phyloP scores from a whole-genome alignment of 1,140 invertebrate species.

The Arion vulgaris region DNA sequence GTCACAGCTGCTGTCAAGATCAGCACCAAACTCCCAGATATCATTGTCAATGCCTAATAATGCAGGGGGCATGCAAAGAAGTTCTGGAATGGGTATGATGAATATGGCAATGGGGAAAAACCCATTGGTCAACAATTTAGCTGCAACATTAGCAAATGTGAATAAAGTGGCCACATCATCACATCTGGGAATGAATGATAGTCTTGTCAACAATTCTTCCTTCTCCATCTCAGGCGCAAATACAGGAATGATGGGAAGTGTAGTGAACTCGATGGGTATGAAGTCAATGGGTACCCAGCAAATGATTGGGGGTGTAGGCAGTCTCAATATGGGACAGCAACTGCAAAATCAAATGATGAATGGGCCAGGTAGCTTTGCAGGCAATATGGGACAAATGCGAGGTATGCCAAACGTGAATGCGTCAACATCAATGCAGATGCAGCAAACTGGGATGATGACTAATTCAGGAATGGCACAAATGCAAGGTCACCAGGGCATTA shows the following conservation, averaged over 20 bases:
- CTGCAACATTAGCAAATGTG: slow-evolving; percentile 45
- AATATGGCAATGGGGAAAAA: slow-evolving; percentile 38
- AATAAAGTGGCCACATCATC: slow-evolving; percentile 42
- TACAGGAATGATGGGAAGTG: slow-evolving; percentile 35
- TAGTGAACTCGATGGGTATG: slow-evolving; percentile 40
- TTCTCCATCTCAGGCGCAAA: slow-evolving; percentile 28
- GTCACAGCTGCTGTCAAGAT: slow-evolving; percentile 60
- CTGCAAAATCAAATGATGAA: slow-evolving; percentile 65
- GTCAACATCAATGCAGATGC: slow-evolving; percentile 52
- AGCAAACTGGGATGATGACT: slow-evolving; percentile 56
- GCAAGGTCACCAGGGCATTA: slow-evolving; percentile 50
- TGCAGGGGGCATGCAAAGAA: slow-evolving; percentile 44
- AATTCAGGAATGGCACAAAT: slow-evolving; percentile 50
- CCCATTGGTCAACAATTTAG: slow-evolving; percentile 29
- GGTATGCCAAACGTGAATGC: slow-evolving; percentile 42
- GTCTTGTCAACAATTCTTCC: slow-evolving; percentile 31
- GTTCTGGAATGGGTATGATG: slow-evolving; percentile 39
- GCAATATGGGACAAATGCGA: slow-evolving; percentile 59
- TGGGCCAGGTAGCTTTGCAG: slow-evolving; percentile 65
- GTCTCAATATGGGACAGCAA: slow-evolving; percentile 45
- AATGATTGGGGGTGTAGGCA: slow-evolving; percentile 47
- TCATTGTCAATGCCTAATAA: slow-evolving; percentile 48
- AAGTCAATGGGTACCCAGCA: slow-evolving; percentile 40
- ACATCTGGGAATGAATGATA: slow-evolving; percentile 38
- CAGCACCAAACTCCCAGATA: slow-evolving; percentile 48